A percentile compares a stretch with the other conserved stretches of the same genome.
phyloP scores from a whole-genome alignment of 2,113 vertebrate species.

The Eudorcas thomsonii region DNA sequence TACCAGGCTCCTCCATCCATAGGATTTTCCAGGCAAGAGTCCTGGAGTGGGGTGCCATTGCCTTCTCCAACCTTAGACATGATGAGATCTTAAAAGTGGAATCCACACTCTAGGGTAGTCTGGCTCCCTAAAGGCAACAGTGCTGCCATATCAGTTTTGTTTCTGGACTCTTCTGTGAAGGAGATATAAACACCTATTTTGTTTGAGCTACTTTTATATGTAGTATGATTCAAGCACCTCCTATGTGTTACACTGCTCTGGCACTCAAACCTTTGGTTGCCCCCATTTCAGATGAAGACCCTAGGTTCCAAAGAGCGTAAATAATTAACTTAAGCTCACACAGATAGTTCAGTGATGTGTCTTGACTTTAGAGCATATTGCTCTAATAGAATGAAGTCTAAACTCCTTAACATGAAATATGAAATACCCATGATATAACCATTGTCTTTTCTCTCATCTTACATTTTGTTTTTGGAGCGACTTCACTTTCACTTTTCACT shows the following conservation, averaged over 20 bases:
- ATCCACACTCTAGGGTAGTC: background rate
- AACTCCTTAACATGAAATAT: background rate
- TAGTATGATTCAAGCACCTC: background rate
- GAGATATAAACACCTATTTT: background rate
- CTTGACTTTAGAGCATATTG: background rate
- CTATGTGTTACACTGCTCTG: background rate
- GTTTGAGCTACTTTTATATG: background rate
- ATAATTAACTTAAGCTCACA: background rate
- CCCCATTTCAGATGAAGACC: background rate
- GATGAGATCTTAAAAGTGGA: background rate
- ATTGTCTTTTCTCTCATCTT: background rate
- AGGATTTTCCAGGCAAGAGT: too few species aligned
- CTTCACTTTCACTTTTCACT: too few species aligned
- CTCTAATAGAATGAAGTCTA: background rate
- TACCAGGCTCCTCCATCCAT: too few species aligned
- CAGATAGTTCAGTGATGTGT: background rate
- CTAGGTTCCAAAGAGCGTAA: background rate
- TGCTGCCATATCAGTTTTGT: background rate
- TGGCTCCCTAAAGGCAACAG: too few species aligned
- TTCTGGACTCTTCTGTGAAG: background rate
- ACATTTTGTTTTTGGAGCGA: background rate
- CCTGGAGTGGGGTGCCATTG: too few species aligned
- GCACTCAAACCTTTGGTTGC: background rate
- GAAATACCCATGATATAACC: background rate
- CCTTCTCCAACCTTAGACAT: background rate